These are phyloP conservation scores for Virgularia gustaviana DNA, from an alignment of 92 coral and sea anemone genomes.

Conservation along the genomic window DNA sequence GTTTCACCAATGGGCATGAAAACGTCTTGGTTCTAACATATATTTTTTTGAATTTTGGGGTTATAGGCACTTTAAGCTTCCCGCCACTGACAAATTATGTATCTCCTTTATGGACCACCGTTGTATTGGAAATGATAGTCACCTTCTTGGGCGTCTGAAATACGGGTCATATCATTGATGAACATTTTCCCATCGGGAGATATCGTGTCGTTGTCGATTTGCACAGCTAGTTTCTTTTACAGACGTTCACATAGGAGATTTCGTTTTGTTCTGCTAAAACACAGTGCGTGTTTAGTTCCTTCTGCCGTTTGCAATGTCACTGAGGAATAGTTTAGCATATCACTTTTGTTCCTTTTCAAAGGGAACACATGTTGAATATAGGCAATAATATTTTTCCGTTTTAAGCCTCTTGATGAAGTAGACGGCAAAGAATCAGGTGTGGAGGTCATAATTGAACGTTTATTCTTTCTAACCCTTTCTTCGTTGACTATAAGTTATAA, in stretches of 20 bases:
- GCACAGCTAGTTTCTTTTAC: background rate
- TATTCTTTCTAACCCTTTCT: too few species aligned
- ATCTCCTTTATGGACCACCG: background rate
- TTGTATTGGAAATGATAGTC: background rate
- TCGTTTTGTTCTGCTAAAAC: background rate
- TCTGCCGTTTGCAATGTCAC: background rate
- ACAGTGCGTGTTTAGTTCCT: background rate
- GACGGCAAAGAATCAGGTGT: too few species aligned
- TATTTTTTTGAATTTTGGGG: too few species aligned
- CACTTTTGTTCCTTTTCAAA: background rate
- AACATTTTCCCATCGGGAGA: background rate
- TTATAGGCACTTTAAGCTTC: too few species aligned
- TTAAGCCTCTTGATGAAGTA: too few species aligned
- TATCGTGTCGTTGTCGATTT: background rate
- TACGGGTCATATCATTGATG: slow-evolving; percentile 3
- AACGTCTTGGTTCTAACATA: too few species aligned
- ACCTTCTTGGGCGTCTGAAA: background rate
- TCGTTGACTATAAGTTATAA: too few species aligned
- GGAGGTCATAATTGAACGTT: too few species aligned
- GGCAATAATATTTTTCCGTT: background rate
- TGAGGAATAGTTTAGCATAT: background rate
- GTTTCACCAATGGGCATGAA: too few species aligned
- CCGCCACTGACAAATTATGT: too few species aligned
- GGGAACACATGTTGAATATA: background rate
- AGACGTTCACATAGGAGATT: background rate